Evolutionary conservation across 2,797 vertebrate genomes (phyloP).

Genomic region (Caiman crocodilus): DNA sequence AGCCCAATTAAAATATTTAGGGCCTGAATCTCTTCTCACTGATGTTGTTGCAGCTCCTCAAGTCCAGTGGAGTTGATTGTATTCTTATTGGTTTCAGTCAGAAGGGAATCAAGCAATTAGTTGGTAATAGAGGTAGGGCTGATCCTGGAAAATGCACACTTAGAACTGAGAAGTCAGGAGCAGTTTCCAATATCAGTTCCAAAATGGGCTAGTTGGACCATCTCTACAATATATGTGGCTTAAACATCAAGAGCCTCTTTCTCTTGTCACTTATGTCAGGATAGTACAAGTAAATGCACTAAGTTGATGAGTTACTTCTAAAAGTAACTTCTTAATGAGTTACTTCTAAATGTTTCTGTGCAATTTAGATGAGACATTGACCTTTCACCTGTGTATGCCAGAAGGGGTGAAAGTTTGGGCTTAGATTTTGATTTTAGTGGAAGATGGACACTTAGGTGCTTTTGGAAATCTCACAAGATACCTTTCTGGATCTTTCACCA

Average conservation of each 20-base stretch:
- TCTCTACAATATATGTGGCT: not conserved
- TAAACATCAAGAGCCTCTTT: not conserved
- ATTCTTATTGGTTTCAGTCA: not conserved
- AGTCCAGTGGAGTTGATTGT: not conserved
- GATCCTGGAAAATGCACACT: not conserved
- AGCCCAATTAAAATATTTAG: conserved; percentile 33
- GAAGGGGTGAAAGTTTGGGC: not conserved
- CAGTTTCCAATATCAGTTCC: not conserved
- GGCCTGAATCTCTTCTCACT: not conserved
- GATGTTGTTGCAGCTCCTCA: not conserved
- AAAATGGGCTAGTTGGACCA: not conserved
- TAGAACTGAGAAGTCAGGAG: not conserved
- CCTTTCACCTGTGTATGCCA: not conserved
- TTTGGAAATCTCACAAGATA: not conserved
- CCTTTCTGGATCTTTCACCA: not conserved
- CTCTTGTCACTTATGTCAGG: not conserved
- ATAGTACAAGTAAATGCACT: not conserved
- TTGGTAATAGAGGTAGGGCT: not conserved
- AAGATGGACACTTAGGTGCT: not conserved
- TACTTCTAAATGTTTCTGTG: not conserved
- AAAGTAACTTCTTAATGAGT: not conserved
- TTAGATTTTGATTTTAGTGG: not conserved
- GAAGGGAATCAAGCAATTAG: not conserved
- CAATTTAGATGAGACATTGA: not conserved
- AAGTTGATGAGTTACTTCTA: not conserved